Base-by-base conservation (phyloP, 2,113 vertebrate species). In the Spea multiplicata region DNA sequence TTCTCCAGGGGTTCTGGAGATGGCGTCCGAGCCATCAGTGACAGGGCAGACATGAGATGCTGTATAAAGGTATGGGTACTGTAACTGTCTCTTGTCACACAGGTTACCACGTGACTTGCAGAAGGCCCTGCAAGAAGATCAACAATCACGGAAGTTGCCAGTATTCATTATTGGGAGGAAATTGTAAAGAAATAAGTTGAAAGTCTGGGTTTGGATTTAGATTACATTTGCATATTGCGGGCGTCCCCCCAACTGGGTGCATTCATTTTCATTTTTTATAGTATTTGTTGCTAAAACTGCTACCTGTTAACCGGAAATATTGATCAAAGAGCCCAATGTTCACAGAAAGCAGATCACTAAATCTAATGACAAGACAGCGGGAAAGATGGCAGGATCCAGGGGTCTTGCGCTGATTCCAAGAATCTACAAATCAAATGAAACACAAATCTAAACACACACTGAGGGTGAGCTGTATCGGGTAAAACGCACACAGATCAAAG, bases 301-400 rank as follows among this genome's bases (percentile, higher is more conserved):
- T 76, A 97, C 97, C 97, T 48, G 96, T 90, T 48, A 99, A 90
- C 82, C 97, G 88, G 91, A 99, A 99, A 88, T 96, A 96, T 83
- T 99, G 97, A 88, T 99, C 97, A 3, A 99, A 99, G 71, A 99
- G 93, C 48, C 97, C 97, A 83, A 99, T 93, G 0, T 98, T 97
- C 66, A 99, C 94, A 66, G 91, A 92, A 74, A 93, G 93, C 53
- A 96, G 84, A 80, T 95, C 92, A 8, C 93, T 90, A 66, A 96
- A 89, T 80, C 93, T 93, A 61, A 96, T 86, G 17, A 91, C 90
- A 81, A 85, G 94, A 89, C 91, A 95, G 87, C 89, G 95, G 81
- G 90, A 96, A 82, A 95, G 84, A 84, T 94, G 88, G 83, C 95
- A 90, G 65, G 92, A 89, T 0, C 85, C 86, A n/a, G 93, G 91